Evolutionary conservation across 2,888 invertebrate genomes (phyloP).

Genomic region (Diachrysia chrysitis): DNA sequence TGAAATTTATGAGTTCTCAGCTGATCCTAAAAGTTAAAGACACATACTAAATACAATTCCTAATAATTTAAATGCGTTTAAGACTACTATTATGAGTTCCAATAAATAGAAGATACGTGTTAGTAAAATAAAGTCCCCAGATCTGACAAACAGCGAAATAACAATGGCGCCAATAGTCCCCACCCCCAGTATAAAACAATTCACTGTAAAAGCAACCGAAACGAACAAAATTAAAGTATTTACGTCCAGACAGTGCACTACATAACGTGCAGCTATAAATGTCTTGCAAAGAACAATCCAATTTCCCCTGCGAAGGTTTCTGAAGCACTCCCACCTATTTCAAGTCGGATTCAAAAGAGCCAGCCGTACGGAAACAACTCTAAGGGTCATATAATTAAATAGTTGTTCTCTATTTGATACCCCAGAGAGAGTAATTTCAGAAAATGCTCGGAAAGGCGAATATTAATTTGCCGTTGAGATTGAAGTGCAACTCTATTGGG

Average conservation of each 20-base stretch:
- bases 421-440: slow-evolving; percentile 40
- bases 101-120: not conserved
- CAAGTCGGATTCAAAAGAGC: slow-evolving; percentile 64
- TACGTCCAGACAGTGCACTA: slow-evolving; percentile 43
- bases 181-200: slow-evolving; percentile 15
- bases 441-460: slow-evolving; percentile 38
- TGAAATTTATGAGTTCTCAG: not conserved
- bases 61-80: too few relatives aligned
- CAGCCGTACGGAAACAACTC: slow-evolving; percentile 61
- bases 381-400: slow-evolving; percentile 69
- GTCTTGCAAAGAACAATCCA: slow-evolving; percentile 60
- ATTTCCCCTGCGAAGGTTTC: slow-evolving; percentile 54
- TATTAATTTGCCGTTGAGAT: slow-evolving; percentile 48
- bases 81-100: too few relatives aligned
- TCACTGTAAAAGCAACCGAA: slow-evolving; percentile 15
- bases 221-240: slow-evolving; percentile 44
- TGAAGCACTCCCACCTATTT: slow-evolving; percentile 48
- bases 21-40: not conserved
- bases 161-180: not conserved
- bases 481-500: slow-evolving; percentile 41
- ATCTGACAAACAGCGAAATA: not conserved
- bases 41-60: too few relatives aligned
- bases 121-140: not conserved
- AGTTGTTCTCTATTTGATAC: slow-evolving; percentile 65
- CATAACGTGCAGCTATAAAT: slow-evolving; percentile 41